A percentile compares a stretch with the other conserved stretches of the same genome.
These are phyloP conservation scores for Abrostola triplasia DNA, from an alignment of 2,888 invertebrate species.

Conservation along the genomic window DNA sequence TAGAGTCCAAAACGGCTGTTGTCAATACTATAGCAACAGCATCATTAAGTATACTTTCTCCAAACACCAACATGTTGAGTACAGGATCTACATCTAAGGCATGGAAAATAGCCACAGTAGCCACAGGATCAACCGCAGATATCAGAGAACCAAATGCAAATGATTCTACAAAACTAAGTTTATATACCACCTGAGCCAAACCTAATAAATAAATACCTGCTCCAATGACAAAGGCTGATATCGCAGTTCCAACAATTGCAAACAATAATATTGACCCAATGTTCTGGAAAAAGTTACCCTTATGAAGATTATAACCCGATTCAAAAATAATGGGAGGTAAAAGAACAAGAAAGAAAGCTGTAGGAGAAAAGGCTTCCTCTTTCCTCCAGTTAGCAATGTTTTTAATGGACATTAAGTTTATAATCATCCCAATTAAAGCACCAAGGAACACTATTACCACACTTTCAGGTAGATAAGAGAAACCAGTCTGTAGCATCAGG, in stretches of 20 bases:
- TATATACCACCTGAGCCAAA: slow-evolving; percentile 96
- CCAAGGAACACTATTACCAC: slow-evolving; percentile 98
- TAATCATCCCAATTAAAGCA: slow-evolving; percentile 96
- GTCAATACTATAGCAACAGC: slow-evolving; percentile 99
- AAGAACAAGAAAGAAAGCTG: slow-evolving; percentile 98
- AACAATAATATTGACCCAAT: slow-evolving; percentile 99
- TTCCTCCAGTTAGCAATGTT: slow-evolving; percentile 98
- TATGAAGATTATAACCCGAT: slow-evolving; percentile 99
- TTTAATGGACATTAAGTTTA: slow-evolving; percentile 95
- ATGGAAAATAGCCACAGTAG: slow-evolving; percentile 99
- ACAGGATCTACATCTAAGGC: slow-evolving; percentile 99
- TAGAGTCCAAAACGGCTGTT: slow-evolving; percentile 93
- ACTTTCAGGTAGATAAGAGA: slow-evolving; percentile 99
- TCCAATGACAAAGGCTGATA: slow-evolving; percentile 98
- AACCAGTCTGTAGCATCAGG: slow-evolving; percentile 97
- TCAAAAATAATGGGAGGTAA: slow-evolving; percentile 99
- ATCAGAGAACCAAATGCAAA: slow-evolving; percentile 99
- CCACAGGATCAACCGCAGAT: slow-evolving; percentile 99
- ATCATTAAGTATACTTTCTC: slow-evolving; percentile 98
- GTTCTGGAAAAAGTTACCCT: slow-evolving; percentile 98
- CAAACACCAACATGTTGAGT: slow-evolving; percentile 99
- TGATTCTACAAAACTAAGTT: slow-evolving; percentile 97
- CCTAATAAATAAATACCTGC: slow-evolving; percentile 98
- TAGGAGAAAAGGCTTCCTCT: slow-evolving; percentile 99
- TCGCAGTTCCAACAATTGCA: slow-evolving; percentile 98